phyloP scores from a whole-genome alignment of 2,113 vertebrate genomes.

The Drymodes brunneopygia region DNA sequence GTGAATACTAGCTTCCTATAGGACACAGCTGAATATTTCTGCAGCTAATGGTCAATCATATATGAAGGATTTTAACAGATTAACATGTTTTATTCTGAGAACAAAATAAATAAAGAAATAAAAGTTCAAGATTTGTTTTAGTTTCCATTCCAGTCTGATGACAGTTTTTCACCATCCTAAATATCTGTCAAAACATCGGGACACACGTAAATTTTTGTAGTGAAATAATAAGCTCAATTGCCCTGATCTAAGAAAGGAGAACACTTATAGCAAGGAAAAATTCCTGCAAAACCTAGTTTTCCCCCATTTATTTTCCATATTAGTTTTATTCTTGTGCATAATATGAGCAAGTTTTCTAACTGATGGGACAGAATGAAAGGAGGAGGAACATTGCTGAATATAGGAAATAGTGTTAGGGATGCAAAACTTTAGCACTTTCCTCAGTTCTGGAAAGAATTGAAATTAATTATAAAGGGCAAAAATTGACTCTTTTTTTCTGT shows the following conservation, averaged over 20 bases:
- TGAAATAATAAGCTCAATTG: background rate
- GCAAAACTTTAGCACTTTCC: background rate
- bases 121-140: background rate
- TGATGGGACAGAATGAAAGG: background rate
- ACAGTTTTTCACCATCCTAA: background rate
- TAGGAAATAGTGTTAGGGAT: background rate
- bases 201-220: background rate
- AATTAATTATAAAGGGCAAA: constrained; percentile 41
- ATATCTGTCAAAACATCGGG: background rate
- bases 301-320: background rate
- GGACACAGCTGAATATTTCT: background rate
- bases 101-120: background rate
- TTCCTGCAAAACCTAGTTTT: background rate
- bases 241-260: background rate
- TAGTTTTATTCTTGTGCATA: background rate
- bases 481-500: background rate
- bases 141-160: background rate
- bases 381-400: background rate
- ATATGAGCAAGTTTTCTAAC: background rate
- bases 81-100: background rate
- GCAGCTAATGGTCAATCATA: background rate
- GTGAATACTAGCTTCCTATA: background rate
- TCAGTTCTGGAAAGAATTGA: background rate
- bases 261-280: background rate
- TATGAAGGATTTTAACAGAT: background rate